These are phyloP conservation scores for Parazoanthus darwini DNA, from an alignment of 92 coral and sea anemone genomes.

Conservation along the genomic window DNA sequence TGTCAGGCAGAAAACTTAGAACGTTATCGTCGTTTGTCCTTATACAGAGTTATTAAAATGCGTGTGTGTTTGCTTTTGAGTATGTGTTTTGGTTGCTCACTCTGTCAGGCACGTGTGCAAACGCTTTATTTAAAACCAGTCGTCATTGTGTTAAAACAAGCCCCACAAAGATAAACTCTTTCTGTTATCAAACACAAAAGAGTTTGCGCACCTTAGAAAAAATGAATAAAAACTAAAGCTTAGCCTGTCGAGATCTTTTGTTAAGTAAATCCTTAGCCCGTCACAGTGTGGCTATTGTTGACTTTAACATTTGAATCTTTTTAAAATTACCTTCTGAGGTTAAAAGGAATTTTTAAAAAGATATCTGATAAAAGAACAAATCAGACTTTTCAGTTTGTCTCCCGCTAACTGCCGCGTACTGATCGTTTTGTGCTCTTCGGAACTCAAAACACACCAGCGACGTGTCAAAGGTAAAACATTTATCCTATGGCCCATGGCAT, in stretches of 20 bases:
- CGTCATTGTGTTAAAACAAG: neutral
- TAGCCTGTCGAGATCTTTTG: neutral
- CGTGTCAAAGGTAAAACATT: no score
- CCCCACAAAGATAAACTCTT: neutral
- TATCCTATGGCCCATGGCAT: neutral
- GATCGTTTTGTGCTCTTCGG: neutral
- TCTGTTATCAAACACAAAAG: neutral
- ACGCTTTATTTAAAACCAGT: neutral
- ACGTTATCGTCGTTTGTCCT: neutral
- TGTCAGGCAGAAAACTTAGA: no score
- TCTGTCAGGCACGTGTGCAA: neutral
- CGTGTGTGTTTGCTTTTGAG: neutral
- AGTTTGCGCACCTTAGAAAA: neutral
- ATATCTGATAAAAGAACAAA: neutral
- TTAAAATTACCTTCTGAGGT: neutral
- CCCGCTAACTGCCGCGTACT: neutral
- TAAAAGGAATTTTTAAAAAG: no score
- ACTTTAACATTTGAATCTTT: neutral
- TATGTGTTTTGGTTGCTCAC: neutral
- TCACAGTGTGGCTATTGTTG: neutral
- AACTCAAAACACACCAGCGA: neutral
- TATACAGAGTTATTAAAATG: no score
- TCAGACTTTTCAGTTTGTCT: neutral
- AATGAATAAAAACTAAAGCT: neutral
- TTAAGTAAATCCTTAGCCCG: neutral